Evolutionary conservation across 2,797 vertebrate species (phyloP).

Genomic region (Myiotriccus ornatus): DNA sequence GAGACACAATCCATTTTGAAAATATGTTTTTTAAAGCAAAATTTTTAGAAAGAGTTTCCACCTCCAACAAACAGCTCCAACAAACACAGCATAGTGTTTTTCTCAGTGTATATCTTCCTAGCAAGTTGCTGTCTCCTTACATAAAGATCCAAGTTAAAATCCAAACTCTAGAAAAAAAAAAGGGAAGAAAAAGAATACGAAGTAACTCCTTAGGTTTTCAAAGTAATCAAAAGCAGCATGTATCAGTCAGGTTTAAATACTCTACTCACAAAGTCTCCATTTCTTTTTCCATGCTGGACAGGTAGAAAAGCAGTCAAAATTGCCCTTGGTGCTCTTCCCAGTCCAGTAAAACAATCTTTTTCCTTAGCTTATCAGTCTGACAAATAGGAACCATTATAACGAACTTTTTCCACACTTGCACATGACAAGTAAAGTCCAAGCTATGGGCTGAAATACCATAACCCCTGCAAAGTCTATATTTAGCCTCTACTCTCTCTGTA

Average conservation of each 20-base stretch:
- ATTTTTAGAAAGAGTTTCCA: not conserved
- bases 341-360: not conserved
- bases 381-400: not conserved
- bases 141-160: not conserved
- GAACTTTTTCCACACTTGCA: not conserved
- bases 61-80: not conserved
- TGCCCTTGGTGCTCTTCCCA: not conserved
- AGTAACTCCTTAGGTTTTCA: not conserved
- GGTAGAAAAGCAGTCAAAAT: not conserved
- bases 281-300: not conserved
- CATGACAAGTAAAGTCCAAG: not conserved
- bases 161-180: not conserved
- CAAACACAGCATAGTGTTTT: not conserved
- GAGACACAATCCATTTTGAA: not conserved
- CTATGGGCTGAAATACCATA: not conserved
- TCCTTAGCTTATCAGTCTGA: not conserved
- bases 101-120: not conserved
- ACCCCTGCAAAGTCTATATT: not conserved
- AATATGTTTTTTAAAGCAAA: not conserved
- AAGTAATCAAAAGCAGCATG: not conserved
- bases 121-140: rapidly evolving
- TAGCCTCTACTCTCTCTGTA: not conserved
- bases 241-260: not conserved
- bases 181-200: not conserved
- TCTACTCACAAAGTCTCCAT: not conserved